Evolutionary conservation across 2,797 vertebrate species (phyloP), one percentile per base, ranked within the genome.

Genomic region (Tiaroga cobitis): DNA sequence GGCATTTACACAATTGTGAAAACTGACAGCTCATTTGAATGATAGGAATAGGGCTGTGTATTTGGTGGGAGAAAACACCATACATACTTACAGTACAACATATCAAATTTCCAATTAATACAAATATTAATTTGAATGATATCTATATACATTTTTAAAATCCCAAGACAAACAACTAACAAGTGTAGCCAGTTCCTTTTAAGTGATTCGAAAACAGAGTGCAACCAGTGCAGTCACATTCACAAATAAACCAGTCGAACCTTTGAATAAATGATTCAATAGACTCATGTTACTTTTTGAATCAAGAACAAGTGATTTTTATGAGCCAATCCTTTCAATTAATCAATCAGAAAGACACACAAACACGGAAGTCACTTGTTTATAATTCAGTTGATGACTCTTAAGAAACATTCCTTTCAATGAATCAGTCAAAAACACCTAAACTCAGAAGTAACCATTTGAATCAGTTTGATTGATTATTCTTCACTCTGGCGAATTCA

Each of bases 1-100:
- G 11, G 3, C 11, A 76, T 76, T 56, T 56, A n/a, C 13, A 68
- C 16, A 37, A 21, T 37, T 68, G 65, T 18, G 65, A 37, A 68
- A 68, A 37, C 21, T 39, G 34, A 59, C 8, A 19, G 75, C 26
- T n/a, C 15, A 37, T 10, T 59, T 26, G 24, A 34, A 11, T 51
- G 18, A 51, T 21, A 21, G 15, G 16, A 51, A 32, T 21, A 75
- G 1, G 11, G 34, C 73, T 24, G 9, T 1, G 9, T 46, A 26
- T 70, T 37, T 21, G 2, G 2, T 2, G 51, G 2, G 24, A 1
- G 0, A 1, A 18, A 1, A n/a, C 4, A 26, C n/a, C 11, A 63
- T 15, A 15, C 59, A 29, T 6, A 73, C 1, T 21, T 29, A 29
- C 4, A 49, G 46, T 49, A 49, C 5, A 5, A 7, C 59, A 63